phyloP scores from a whole-genome alignment of 2,888 invertebrate genomes.

The Xestia rhomboidea region DNA sequence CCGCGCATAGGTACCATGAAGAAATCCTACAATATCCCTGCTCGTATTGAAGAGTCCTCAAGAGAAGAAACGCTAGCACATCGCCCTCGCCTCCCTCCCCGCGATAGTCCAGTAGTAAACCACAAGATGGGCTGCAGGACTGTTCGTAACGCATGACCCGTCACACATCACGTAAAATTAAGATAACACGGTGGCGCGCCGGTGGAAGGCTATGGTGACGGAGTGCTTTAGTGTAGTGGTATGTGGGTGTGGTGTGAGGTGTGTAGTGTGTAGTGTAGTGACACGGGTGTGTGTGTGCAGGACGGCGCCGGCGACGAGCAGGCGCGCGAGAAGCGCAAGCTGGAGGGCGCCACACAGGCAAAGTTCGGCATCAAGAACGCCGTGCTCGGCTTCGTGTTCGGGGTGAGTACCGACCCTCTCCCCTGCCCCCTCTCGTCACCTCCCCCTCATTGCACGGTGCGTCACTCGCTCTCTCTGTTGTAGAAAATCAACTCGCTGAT shows the following conservation, averaged over 20 bases:
- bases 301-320: constrained; percentile 84
- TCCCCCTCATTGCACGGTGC: constrained; percentile 18
- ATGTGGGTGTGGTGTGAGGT: constrained; percentile 61
- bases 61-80: constrained; percentile 2
- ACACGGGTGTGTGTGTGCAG: constrained; percentile 82
- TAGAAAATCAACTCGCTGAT: constrained; percentile 96
- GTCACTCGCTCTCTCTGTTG: constrained; percentile 73
- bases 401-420: constrained; percentile 91
- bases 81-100: no score
- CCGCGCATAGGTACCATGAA: not conserved
- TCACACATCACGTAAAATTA: constrained; percentile 11
- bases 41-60: not conserved
- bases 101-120: no score
- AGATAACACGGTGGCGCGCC: constrained; percentile 47
- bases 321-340: constrained; percentile 93
- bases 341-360: constrained; percentile 91
- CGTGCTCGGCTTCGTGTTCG: constrained; percentile 95
- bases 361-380: constrained; percentile 95
- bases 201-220: constrained; percentile 62
- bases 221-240: constrained; percentile 65
- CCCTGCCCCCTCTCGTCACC: constrained; percentile 2
- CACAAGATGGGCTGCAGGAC: not conserved
- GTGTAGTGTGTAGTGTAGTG: constrained; percentile 64
- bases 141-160: not conserved
- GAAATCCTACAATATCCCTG: not conserved